Evolutionary conservation across 2,888 invertebrate species (phyloP), one percentile per base, ranked within the genome.

Genomic region (Acronicta leporina): DNA sequence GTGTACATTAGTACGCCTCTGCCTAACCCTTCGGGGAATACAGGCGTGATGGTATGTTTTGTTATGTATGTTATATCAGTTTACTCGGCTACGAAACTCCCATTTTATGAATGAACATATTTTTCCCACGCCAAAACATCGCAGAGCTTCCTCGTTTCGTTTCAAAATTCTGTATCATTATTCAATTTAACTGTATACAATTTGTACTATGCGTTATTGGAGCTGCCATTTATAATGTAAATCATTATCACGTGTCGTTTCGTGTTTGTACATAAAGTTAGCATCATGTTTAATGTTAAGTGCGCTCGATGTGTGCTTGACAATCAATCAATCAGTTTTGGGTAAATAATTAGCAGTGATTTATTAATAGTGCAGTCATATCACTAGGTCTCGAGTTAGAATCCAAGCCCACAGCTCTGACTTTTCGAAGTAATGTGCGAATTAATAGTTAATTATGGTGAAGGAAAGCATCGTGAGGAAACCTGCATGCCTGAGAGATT

Each of bases 151-250:
- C 16, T 45, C 40, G 42, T 44, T 62, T 38, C 55, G 43, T 60
- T 73, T 38, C 59, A 56, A 74, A 68, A 74, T 68, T 72, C 61
- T 66, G 68, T 75, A 68, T 62, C 65, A 68, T 68, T 63, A 74
- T 71, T 71, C 60, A 74, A 65, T 72, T 61, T 61, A 49, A 60
- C 45, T 25, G 48, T 58, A 33, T 47, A 65, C 68, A 71, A 64
- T 63, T 59, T 72, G 45, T 59, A 61, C 41, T 58, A 51, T 52
- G 40, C 59, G 50, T 58, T 68, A 64, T 63, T 67, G 61, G 63
- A 73, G 57, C 62, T 60, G 47, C 44, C 60, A 73, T 65, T 67
- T 59, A 76, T 76, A 69, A 78, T 70, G 69, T 69, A 63, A 71
- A 69, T 68, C 65, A 72, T 70, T 73, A 75, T 64, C 65, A 59